Conservation (phyloP, 2,797 vertebrate species). For the Discoglossus pictus region DNA sequence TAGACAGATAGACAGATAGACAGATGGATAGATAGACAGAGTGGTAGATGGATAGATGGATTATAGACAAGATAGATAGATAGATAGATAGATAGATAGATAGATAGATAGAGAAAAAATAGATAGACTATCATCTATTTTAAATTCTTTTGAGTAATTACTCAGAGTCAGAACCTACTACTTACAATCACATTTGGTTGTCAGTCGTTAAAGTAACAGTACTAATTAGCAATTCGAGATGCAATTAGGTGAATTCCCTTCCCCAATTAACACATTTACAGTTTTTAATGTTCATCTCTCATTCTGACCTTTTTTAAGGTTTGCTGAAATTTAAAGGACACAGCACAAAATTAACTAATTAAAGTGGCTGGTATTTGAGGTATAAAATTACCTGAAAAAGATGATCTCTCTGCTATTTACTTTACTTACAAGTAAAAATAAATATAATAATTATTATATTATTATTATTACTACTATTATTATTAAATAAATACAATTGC, state of each 20-base stretch:
- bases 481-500: too few relatives aligned
- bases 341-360: not conserved
- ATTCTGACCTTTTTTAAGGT: not conserved
- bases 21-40: too few relatives aligned
- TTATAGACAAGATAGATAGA: conserved; percentile 2
- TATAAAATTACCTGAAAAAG: conserved; percentile 7
- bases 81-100: too few relatives aligned
- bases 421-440: too few relatives aligned
- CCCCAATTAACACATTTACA: not conserved
- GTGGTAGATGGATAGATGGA: conserved; percentile 15
- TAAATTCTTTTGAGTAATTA: too few relatives aligned
- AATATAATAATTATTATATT: too few relatives aligned
- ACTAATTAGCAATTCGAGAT: conserved; percentile 34
- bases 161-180: too few relatives aligned
- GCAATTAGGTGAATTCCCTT: not conserved
- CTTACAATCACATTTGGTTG: too few relatives aligned
- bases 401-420: too few relatives aligned
- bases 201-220: conserved; percentile 15
- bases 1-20: too few relatives aligned
- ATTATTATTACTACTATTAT: too few relatives aligned
- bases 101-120: not conserved
- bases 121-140: too few relatives aligned
- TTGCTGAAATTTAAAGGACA: not conserved
- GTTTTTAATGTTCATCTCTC: not conserved
- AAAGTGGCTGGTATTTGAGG: conserved; percentile 2